Evolutionary conservation across 1,140 invertebrate genomes (phyloP), one percentile per base, ranked within the genome.

Genomic region (Eumeta japonica): DNA sequence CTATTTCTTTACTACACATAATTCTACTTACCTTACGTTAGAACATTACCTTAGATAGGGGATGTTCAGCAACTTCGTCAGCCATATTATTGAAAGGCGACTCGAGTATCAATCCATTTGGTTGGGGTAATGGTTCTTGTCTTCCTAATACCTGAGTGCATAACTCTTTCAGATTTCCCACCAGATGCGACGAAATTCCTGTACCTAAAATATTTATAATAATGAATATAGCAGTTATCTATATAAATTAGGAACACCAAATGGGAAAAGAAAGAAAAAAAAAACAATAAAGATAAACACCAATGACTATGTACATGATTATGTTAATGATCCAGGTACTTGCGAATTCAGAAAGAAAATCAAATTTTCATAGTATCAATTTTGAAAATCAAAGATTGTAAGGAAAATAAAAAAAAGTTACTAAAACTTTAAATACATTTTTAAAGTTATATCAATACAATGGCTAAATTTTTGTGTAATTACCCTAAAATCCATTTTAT

Each of bases 51-150:
- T 47, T 56, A 10, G 62, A 46, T 1, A 66, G 27, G 0, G 56
- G 57, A 42, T 60, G 51, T n/a, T 61, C 35, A 0, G 49, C 31
- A 0, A 71, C 57, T 38, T 67, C 63, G 32, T 71, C 66, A 2
- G 57, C 58, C 16, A 71, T 30, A 35, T 58, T 67, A 30, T 49
- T 67, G 49, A 71, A 71, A 0, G 66, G 63, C 3, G 66, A 52
- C 35, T 71, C 66, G 1, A 71, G 39, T 20, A 71, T 58, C 2
- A 71, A 45, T 0, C 60, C 66, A 0, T 46, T 47, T 0, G 63
- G 62, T 10, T 35, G 29, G 1, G 62, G 62, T n/a, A 67, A 31
- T 0, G 57, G 43, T 0, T 43, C 18, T 0, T 36, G 5, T 1
- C 57, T 31, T 5, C 52, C 53, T 31, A 63, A 37, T 10, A 60